Evolutionary conservation across 2,113 vertebrate genomes (phyloP).

Genomic region (Scomber japonicus): DNA sequence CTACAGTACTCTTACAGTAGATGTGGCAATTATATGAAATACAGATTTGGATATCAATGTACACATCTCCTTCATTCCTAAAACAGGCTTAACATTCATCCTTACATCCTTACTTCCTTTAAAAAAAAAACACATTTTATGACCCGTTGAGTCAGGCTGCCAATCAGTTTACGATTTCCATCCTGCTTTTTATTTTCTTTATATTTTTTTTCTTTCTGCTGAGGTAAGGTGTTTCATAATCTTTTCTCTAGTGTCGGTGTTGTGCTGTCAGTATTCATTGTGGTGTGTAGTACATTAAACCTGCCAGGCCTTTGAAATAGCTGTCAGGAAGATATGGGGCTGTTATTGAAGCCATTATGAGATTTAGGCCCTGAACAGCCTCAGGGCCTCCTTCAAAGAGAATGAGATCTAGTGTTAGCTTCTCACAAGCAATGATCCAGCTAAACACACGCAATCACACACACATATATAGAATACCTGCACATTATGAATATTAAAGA

Average conservation of each 20-base stretch:
- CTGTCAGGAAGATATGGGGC: conserved; percentile 58
- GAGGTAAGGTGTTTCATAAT: conserved; percentile 30
- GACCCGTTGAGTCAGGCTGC: neutral
- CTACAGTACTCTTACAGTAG: no score
- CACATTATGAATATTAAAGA: conserved; percentile 11
- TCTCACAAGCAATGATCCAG: conserved; percentile 26
- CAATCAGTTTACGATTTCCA: conserved; percentile 5
- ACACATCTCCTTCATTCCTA: neutral
- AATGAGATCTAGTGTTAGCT: conserved; percentile 12
- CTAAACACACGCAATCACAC: conserved; percentile 6
- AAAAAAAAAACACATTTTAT: neutral
- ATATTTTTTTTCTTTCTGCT: neutral
- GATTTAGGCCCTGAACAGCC: conserved; percentile 58
- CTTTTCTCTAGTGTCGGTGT: conserved; percentile 25
- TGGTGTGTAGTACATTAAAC: conserved; percentile 54
- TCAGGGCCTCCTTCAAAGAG: conserved; percentile 59
- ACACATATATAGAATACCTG: neutral
- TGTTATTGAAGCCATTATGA: conserved; percentile 67
- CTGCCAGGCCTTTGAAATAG: conserved; percentile 58
- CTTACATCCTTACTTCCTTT: neutral
- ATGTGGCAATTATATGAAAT: neutral
- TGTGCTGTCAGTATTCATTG: conserved; percentile 41
- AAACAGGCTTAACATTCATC: neutral
- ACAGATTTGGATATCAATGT: neutral
- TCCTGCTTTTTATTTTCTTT: neutral